Evolutionary conservation across 2,113 vertebrate genomes (phyloP).

Genomic region (Otolemur garnettii): DNA sequence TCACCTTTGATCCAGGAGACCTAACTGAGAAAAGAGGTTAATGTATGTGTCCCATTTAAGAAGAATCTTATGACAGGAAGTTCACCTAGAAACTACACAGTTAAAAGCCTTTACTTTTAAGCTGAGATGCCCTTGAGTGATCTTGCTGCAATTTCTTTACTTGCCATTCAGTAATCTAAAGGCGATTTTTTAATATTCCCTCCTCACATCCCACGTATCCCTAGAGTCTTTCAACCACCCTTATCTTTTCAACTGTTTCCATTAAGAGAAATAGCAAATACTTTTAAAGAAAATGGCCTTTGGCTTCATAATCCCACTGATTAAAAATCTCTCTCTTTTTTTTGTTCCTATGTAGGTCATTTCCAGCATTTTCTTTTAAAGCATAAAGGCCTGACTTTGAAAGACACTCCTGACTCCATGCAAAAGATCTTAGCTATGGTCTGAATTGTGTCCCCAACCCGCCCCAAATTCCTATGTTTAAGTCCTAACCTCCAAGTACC

Average conservation of each 20-base stretch:
- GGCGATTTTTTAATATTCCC: conserved; percentile 46
- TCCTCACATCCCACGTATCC: conserved; percentile 22
- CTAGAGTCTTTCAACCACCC: conserved; percentile 60
- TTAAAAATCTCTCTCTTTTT: conserved; percentile 21
- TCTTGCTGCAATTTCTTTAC: conserved; percentile 61
- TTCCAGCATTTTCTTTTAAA: conserved; percentile 60
- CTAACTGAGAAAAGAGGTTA: conserved; percentile 72
- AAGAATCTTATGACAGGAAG: conserved; percentile 44
- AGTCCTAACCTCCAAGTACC: background rate
- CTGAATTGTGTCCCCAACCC: background rate
- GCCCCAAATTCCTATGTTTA: background rate
- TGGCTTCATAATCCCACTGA: conserved; percentile 34
- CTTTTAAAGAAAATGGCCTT: conserved; percentile 65
- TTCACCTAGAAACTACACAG: conserved; percentile 57
- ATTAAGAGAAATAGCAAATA: conserved; percentile 69
- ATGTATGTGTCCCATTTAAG: conserved; percentile 71
- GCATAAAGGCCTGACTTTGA: conserved; percentile 1
- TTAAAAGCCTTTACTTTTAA: conserved; percentile 79
- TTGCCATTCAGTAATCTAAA: conserved; percentile 70
- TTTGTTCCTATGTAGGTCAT: background rate
- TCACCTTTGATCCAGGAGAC: conserved; percentile 68
- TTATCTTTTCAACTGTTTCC: conserved; percentile 68
- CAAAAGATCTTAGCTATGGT: background rate
- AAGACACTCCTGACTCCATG: background rate
- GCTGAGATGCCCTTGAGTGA: conserved; percentile 65